Evolutionary conservation across 2,113 vertebrate species (phyloP), one percentile per base, ranked within the genome.

Genomic region (Desmodus rotundus): DNA sequence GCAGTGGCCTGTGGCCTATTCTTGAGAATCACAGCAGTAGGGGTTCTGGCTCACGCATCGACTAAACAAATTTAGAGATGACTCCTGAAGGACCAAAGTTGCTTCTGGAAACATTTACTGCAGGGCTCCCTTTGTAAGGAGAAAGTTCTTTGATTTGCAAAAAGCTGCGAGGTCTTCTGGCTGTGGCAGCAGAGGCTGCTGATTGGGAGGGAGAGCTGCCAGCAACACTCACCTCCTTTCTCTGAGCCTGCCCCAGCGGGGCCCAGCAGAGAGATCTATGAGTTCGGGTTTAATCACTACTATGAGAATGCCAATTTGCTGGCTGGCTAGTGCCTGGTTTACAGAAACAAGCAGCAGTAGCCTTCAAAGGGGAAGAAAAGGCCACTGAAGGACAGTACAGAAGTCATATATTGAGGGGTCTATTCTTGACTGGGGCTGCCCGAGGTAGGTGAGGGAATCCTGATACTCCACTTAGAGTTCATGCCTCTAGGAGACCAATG

Each of bases 281-380:
- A 88, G 52, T 76, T 87, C 88, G 74, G 84, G 90, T 63, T 78
- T 68, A 84, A 82, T 68, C 41, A 56, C 28, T 16, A 12, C 58
- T 76, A 73, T 36, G 36, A 94, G 68, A 94, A 86, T 19, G 61
- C 36, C 65, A 72, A 4, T 43, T 67, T 88, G 58, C 80, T 92
- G 61, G 61, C 72, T 68, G 3, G 83, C 36, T 54, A 26, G 52
- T 89, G 43, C 50, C 36, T 89, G 72, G 22, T 89, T 67, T 95
- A 91, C 17, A 87, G 82, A 96, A 97, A 93, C 76, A 93, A 96
- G 65, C 88, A 88, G 81, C 76, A 43, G 65, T 87, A 43, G 63
- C 2, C 73, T 92, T 84, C 47, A 24, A 76, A 70, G 12, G 52
- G 26, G 56, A 65, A n/a, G 54, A 61, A 61, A 61, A 43, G 22